Evolutionary conservation across 2,113 vertebrate species (phyloP).

Genomic region (Mystacornis crossleyi): DNA sequence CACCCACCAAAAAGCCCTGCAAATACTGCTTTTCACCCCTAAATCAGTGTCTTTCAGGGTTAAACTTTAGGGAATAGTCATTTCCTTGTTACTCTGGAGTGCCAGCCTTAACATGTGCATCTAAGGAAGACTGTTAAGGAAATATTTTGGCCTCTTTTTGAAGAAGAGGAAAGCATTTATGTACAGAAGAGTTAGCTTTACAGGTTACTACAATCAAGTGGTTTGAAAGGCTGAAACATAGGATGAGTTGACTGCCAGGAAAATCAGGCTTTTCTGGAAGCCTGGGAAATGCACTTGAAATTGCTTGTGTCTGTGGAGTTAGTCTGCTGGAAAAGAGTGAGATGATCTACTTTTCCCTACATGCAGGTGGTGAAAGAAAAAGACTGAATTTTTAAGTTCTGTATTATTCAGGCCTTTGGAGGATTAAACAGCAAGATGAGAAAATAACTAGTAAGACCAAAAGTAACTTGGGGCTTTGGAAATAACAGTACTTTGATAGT

Average conservation of each 20-base stretch:
- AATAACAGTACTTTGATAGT: neutral
- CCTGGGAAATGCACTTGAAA: neutral
- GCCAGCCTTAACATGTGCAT: neutral
- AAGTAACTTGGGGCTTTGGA: neutral
- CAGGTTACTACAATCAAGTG: neutral
- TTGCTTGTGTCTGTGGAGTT: neutral
- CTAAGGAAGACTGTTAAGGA: neutral
- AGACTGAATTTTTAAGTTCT: neutral
- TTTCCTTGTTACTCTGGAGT: neutral
- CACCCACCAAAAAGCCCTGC: accelerated
- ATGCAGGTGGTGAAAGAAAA: neutral
- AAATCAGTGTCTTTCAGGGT: neutral
- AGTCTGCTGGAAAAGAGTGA: neutral
- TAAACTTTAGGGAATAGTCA: neutral
- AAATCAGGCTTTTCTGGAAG: neutral
- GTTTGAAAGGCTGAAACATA: neutral
- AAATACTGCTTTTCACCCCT: neutral
- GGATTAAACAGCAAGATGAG: neutral
- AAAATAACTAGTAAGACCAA: neutral
- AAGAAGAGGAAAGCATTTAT: neutral
- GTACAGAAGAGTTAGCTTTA: neutral
- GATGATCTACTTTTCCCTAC: neutral
- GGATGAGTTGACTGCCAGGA: neutral
- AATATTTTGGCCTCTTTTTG: neutral
- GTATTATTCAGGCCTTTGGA: neutral